Evolutionary conservation across 2,888 invertebrate species (phyloP).

Genomic region (Idaea dimidiata): DNA sequence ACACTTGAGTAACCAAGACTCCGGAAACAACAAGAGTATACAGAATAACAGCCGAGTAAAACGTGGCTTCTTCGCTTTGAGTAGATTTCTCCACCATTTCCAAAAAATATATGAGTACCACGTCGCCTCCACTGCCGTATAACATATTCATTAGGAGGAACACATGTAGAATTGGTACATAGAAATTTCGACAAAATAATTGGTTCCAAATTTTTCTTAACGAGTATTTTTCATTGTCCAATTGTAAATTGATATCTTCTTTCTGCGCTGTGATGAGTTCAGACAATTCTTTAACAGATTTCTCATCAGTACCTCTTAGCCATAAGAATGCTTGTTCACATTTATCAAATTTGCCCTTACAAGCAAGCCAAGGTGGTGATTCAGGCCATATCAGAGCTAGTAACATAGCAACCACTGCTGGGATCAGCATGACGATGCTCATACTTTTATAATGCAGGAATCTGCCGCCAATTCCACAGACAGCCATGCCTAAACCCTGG

Average conservation of each 20-base stretch:
- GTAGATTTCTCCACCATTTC: constrained; percentile 21
- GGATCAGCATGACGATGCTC: constrained; percentile 19
- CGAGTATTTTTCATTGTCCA: background rate
- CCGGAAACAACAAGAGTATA: constrained; percentile 18
- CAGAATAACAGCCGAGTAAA: constrained; percentile 17
- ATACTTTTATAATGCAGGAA: constrained; percentile 23
- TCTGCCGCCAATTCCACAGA: constrained; percentile 19
- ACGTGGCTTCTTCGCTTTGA: constrained; percentile 17
- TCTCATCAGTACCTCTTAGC: constrained; percentile 24
- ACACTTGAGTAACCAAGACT: constrained; percentile 12
- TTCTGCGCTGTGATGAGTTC: constrained; percentile 21
- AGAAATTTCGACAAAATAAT: constrained; percentile 24
- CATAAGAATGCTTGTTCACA: constrained; percentile 25
- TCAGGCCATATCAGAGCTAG: constrained; percentile 28
- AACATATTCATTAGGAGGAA: constrained; percentile 20
- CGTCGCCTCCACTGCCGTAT: constrained; percentile 28
- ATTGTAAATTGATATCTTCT: constrained; percentile 9
- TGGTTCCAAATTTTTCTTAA: constrained; percentile 6
- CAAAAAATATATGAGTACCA: constrained; percentile 22
- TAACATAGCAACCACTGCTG: constrained; percentile 13
- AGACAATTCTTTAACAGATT: constrained; percentile 21
- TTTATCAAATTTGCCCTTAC: constrained; percentile 24
- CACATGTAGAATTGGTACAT: constrained; percentile 24
- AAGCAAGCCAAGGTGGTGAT: constrained; percentile 31
- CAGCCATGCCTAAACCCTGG: constrained; percentile 17